phyloP scores from a whole-genome alignment of 2,113 vertebrate species.

The Narcine bancroftii region DNA sequence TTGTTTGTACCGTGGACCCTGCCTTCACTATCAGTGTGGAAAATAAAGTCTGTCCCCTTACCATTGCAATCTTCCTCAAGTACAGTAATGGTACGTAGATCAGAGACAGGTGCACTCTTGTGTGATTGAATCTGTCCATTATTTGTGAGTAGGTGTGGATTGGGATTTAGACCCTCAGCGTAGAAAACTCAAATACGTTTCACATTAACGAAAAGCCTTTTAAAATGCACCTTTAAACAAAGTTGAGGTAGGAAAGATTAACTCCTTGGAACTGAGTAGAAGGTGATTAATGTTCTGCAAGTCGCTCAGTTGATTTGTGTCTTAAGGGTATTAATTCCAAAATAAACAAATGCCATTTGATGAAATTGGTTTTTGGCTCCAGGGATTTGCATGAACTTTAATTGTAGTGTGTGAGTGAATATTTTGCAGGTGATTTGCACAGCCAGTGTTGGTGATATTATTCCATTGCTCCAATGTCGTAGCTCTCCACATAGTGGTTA shows the following conservation, averaged over 20 bases:
- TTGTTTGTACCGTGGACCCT: slow-evolving; percentile 87
- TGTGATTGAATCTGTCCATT: neutral
- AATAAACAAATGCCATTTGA: neutral
- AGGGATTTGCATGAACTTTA: too few relatives aligned
- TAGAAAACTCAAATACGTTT: neutral
- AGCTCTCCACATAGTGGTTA: too few relatives aligned
- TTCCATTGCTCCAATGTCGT: neutral
- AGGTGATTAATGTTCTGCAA: neutral
- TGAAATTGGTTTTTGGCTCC: too few relatives aligned
- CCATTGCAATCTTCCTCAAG: slow-evolving; percentile 93
- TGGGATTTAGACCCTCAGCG: neutral
- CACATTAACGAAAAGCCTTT: neutral
- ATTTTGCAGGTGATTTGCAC: neutral
- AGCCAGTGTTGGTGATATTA: neutral
- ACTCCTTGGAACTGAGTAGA: neutral
- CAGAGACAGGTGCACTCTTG: neutral
- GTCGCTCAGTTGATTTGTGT: neutral
- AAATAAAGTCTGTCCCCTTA: slow-evolving; percentile 95
- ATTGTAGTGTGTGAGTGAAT: neutral
- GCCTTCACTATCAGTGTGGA: slow-evolving; percentile 84
- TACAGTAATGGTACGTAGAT: slow-evolving; percentile 83
- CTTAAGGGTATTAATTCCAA: neutral
- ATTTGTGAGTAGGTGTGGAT: neutral
- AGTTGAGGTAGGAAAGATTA: neutral
- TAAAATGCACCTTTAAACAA: neutral